These are phyloP conservation scores for Erebia aethiops DNA, from an alignment of 2,888 invertebrate species.

Conservation along the genomic window DNA sequence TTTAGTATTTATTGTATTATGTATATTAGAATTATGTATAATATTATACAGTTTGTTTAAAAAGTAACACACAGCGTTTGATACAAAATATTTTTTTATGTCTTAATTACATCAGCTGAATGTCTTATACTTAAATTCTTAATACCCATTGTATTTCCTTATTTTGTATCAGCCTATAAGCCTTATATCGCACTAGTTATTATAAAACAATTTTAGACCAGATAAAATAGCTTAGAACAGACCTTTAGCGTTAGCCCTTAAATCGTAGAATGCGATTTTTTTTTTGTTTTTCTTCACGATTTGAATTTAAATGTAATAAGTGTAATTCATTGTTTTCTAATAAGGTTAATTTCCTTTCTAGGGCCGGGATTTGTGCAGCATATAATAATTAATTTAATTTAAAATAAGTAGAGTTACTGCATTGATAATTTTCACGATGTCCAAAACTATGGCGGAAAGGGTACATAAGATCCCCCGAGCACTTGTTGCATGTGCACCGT, in stretches of 20 bases:
- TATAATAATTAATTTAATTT: constrained; percentile 10
- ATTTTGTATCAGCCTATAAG: neutral
- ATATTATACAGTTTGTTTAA: too few relatives aligned
- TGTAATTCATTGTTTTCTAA: neutral
- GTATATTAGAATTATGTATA: neutral
- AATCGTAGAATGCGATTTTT: neutral
- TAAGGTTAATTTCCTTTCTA: constrained; percentile 4
- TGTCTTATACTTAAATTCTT: neutral
- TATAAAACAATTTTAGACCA: constrained; percentile 5
- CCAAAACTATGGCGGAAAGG: constrained; percentile 77
- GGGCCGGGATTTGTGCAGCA: constrained; percentile 31
- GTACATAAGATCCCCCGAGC: constrained; percentile 68
- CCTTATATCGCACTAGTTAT: neutral
- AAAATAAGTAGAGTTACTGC: constrained; percentile 12
- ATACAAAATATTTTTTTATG: neutral
- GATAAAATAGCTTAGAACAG: neutral
- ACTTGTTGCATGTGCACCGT: constrained; percentile 73
- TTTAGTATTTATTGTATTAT: neutral
- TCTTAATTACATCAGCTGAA: neutral
- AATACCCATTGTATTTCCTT: neutral
- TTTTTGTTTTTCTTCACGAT: too few relatives aligned
- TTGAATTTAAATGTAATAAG: neutral
- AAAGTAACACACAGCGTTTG: neutral
- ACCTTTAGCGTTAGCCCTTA: neutral
- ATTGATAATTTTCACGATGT: constrained; percentile 81